Base-by-base conservation (phyloP, 2,797 vertebrate genomes). In the Leptatherina wallacei region DNA sequence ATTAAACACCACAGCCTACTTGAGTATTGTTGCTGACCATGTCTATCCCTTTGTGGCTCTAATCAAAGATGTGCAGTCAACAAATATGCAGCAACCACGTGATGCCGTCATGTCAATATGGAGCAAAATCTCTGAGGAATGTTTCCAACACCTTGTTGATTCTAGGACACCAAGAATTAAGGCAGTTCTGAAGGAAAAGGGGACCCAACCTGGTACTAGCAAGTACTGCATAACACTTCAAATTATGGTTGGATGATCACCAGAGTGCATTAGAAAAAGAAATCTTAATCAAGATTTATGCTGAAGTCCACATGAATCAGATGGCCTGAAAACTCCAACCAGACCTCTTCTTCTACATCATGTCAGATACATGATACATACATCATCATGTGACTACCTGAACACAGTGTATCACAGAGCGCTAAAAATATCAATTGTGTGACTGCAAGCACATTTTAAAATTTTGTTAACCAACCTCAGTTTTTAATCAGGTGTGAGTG, bases 401-500 rank as follows among this genome's bases (percentile, higher is more conserved):
- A 64, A 54, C 6, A n/a, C 22, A 42, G 29, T 30, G 51, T 10
- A 33, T 66, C 35, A 36, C 59, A 64, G 65, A 47, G 52, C 22
- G 18, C n/a, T 8, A 5, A 11, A 30, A 36, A 6, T 10, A 12
- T 24, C 22, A n/a, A 24, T 2, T 36, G 51, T 38, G 13, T 49
- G 32, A 65, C 47, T 47, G 68, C 36, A 40, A 44, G 1, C 38
- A 51, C 7, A 27, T 27, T 71, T 20, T 32, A 60, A 57, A 44
- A 58, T 40, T 55, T 35, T 67, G 5, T 47, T 13, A 65, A 71
- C 56, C 60, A 69, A 42, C 61, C 67, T 71, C 71, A 35, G 20
- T 54, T 65, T 82, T 78, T 73, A 75, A 80, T 80, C 74, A 71
- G 57, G 66, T 76, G 65, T 49, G 65, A 75, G 78, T 14, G 4